Base-by-base conservation (phyloP, 2,797 vertebrate species). In the Gastrophryne carolinensis region DNA sequence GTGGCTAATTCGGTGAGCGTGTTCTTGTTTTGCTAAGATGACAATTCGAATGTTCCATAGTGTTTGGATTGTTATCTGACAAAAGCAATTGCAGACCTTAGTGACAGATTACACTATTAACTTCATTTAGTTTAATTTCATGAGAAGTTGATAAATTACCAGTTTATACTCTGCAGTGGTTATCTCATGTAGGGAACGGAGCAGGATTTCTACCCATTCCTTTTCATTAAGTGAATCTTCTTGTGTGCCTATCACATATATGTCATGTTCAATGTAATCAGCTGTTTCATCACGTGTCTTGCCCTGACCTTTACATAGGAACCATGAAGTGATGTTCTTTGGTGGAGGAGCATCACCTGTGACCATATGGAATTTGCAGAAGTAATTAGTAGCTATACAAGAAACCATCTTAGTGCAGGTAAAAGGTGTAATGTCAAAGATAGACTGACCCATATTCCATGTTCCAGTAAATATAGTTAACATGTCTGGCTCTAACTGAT, bases 391-490 rank as follows among this genome's bases (percentile, higher is more conserved):
- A n/a, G n/a, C n/a, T n/a, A 52, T 67, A 30, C 2, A 11, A 56
- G 13, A 27, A 17, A 8, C 19, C 11, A 26, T 21, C 17, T 8
- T 29, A 41, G 3, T 35, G 15, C 52, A 19, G 17, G 27, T 44
- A 57, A 8, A 32, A n/a, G 17, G 29, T 27, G 11, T 9, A 27
- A 39, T 15, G 39, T 2, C 9, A 37, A 5, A 17, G 12, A 2
- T 26, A 4, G 58, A 78, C 88, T 82, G 90, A 99, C 98, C 98
- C 97, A 99, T 98, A 83, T 99, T 99, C 97, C 97, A 99, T 71
- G 97, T 98, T 78, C 98, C 98, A n/a, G 96, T 91, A 88, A 99
- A 99, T 79, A 99, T 86, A 26, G 94, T 96, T 84, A 99, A 95
- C 98, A 99, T 98, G 85, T 99, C 98, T 0, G 98, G 98, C 77